These are phyloP conservation scores for Tribolium madens DNA, from an alignment of 1,140 invertebrate species.

Conservation along the genomic window DNA sequence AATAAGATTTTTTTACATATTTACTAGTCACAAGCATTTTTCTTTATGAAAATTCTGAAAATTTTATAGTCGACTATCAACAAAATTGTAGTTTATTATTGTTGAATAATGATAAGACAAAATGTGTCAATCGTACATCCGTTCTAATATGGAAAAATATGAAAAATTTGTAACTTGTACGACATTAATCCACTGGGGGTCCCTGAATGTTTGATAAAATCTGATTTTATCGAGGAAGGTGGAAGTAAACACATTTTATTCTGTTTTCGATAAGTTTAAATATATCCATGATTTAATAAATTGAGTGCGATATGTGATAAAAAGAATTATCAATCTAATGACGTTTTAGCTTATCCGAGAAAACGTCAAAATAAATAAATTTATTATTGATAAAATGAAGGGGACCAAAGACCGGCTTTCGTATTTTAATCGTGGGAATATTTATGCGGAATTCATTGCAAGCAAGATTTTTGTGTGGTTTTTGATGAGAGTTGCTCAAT, in stretches of 20 bases:
- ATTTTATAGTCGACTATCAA: background rate
- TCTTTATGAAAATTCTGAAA: too few species aligned
- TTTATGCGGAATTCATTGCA: background rate
- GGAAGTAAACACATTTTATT: constrained; percentile 14
- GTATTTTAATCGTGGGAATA: background rate
- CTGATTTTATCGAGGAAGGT: background rate
- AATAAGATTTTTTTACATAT: too few species aligned
- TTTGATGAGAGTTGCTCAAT: background rate
- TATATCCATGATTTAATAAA: constrained; percentile 16
- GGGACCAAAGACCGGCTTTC: background rate
- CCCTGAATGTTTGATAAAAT: background rate
- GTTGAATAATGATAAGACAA: background rate
- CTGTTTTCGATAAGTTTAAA: constrained; percentile 3
- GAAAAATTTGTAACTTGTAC: background rate
- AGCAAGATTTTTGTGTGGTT: background rate
- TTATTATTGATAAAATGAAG: background rate
- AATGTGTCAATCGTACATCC: constrained; percentile 16
- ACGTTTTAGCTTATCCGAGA: constrained; percentile 10
- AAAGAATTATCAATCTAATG: constrained; percentile 7
- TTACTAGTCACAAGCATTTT: too few species aligned
- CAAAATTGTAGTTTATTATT: background rate
- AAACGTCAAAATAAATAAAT: background rate
- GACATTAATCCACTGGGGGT: background rate
- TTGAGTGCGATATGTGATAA: constrained; percentile 7
- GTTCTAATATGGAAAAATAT: background rate